Base-by-base conservation (phyloP, 2,797 vertebrate species). In the Mormyrops attenuatus region DNA sequence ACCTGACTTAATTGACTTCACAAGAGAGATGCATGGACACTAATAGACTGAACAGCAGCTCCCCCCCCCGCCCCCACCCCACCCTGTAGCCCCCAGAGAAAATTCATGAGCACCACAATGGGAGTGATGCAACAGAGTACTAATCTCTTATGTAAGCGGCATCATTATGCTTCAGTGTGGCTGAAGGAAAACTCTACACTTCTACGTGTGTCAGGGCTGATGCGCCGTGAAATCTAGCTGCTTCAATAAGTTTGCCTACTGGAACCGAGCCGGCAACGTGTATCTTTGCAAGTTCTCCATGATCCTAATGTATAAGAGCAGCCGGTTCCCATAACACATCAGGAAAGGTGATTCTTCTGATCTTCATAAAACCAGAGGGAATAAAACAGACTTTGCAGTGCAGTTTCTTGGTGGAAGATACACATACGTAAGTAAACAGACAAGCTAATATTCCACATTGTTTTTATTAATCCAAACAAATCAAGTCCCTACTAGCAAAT, bases 1-100 rank as follows among this genome's bases (percentile, higher is more conserved):
- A 91, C 91, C 91, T 88, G 53, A 88, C 90, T 93, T 94, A 95
- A 95, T 95, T 94, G 93, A 95, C 94, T 95, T 89, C 91, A 88
- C 93, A 94, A 94, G 26, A 93, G 92, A 88, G 90, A 94, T 94
- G 94, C 92, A 92, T 93, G 93, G 93, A 93, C 92, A 91, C 93
- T 44, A 47, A 41, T 5, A 92, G 91, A 90, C 93, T 94, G 93
- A 80, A 26, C 6, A 52, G 17, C 7, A 93, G 88, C 90, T 9
- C 20, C 91, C 13, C 38, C 80, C 41, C 41, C 17, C 0, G 17
- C 17, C 53, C 44, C 41, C 2, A 0, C 44, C 20, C 44, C 20
- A 20, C 47, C 22, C 82, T 8, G 44, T 26, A 85, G 41, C 77
- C 77, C 15, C 34, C 77, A 41, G 34, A 82, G 44, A 41, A 22